Conservation (phyloP, 2,888 invertebrate genomes). For the Amblyjoppa proteus region DNA sequence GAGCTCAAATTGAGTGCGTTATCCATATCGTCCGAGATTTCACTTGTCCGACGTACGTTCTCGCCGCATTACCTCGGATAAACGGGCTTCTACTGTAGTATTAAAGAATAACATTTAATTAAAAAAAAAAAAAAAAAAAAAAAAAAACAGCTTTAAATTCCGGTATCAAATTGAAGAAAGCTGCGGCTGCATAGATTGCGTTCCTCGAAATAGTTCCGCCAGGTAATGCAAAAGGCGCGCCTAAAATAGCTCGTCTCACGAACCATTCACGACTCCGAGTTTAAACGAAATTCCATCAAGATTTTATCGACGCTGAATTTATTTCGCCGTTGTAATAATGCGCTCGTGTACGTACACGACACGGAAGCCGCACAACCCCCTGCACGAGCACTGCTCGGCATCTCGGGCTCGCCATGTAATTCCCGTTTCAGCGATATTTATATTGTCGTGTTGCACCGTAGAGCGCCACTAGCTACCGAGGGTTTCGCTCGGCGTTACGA, state of each 20-base stretch:
- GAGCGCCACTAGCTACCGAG: constrained; percentile 16
- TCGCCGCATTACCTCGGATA: too few relatives aligned
- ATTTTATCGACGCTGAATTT: constrained; percentile 61
- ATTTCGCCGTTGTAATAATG: constrained; percentile 23
- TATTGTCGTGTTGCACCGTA: constrained; percentile 46
- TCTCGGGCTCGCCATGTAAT: constrained; percentile 56
- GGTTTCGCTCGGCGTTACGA: constrained; percentile 36
- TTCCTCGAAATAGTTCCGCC: not conserved
- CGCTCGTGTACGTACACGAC: constrained; percentile 35
- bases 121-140: not conserved
- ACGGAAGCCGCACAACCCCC: constrained; percentile 16
- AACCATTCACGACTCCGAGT: constrained; percentile 33
- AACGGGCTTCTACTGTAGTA: not conserved
- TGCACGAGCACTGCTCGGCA: constrained; percentile 35
- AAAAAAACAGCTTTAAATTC: not conserved
- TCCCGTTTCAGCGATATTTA: constrained; percentile 68
- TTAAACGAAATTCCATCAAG: constrained; percentile 53
- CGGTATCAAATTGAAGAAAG: not conserved
- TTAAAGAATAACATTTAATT: not conserved
- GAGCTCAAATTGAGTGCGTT: too few relatives aligned
- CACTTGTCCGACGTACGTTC: too few relatives aligned
- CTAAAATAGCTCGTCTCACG: constrained; percentile 17
- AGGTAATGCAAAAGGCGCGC: constrained; percentile 11
- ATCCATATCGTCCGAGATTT: too few relatives aligned
- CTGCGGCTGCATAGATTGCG: not conserved